phyloP scores from a whole-genome alignment of 2,888 invertebrate genomes.

The Scaptomyza reducta region DNA sequence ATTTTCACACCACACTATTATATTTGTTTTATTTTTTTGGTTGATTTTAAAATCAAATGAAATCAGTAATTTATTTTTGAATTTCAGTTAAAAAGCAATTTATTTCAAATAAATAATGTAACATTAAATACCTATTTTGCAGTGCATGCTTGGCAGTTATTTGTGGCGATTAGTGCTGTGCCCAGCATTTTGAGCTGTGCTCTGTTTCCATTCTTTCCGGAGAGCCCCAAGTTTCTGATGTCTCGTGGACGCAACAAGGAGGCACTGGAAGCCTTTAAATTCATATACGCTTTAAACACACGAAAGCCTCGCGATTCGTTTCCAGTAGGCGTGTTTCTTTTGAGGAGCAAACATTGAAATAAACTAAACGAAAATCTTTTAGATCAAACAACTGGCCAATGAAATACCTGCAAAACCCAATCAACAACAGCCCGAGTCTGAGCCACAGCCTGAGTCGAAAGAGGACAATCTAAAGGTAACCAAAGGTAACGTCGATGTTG shows the following conservation, averaged over 20 bases:
- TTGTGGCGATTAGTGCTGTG: slow-evolving; percentile 65
- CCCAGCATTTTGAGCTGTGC: slow-evolving; percentile 66
- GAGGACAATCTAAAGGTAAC: background rate
- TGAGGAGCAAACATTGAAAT: background rate
- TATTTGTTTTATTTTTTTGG: background rate
- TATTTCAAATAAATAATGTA: too few relatives aligned
- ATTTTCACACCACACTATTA: background rate
- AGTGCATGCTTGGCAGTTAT: slow-evolving; percentile 78
- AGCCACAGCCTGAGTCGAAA: background rate
- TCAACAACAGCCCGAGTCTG: slow-evolving; percentile 23
- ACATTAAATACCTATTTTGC: background rate
- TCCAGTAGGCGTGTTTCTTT: slow-evolving; percentile 86
- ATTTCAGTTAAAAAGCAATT: background rate
- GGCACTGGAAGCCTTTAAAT: slow-evolving; percentile 81
- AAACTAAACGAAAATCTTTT: background rate
- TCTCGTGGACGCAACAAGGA: slow-evolving; percentile 78
- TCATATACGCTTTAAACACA: slow-evolving; percentile 88
- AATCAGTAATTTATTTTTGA: background rate
- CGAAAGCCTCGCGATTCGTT: slow-evolving; percentile 86
- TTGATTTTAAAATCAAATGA: background rate
- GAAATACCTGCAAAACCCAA: slow-evolving; percentile 61
- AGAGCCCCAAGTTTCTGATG: slow-evolving; percentile 83
- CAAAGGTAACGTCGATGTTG: slow-evolving; percentile 20
- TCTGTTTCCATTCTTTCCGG: slow-evolving; percentile 72
- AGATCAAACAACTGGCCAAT: slow-evolving; percentile 73